Percentiles rank a stretch among this genome's conserved stretches.
Conservation (phyloP, 2,113 vertebrate species). For the Spilogale gracilis region DNA sequence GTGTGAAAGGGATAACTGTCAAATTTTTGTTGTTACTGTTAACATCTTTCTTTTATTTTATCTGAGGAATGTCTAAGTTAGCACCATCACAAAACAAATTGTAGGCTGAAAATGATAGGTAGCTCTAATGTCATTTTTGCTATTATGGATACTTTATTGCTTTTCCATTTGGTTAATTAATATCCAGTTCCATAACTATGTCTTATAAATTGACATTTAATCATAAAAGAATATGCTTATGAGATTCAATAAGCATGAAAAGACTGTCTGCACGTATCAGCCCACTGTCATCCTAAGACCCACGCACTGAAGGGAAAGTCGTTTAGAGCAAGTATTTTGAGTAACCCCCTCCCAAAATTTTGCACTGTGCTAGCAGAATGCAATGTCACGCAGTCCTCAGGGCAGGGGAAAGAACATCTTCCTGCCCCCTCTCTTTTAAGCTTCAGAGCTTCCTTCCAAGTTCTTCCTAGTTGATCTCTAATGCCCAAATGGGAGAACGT, state of each 20-base stretch:
- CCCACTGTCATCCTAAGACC: not conserved
- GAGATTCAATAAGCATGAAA: not conserved
- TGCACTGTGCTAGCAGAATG: not conserved
- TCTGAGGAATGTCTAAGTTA: not conserved
- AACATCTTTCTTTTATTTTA: not conserved
- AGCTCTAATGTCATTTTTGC: not conserved
- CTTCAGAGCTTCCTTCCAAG: not conserved
- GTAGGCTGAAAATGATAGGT: not conserved
- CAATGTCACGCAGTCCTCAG: not conserved
- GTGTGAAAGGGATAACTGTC: not conserved
- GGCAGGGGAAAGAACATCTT: not conserved
- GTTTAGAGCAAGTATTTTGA: constrained; percentile 12
- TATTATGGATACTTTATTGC: not conserved
- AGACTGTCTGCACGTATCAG: not conserved
- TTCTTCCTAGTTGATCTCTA: not conserved
- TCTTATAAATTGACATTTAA: constrained; percentile 45
- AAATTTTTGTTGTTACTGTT: constrained; percentile 3
- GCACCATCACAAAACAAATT: not conserved
- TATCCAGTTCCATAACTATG: not conserved
- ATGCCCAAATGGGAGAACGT: not conserved
- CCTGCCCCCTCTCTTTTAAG: not conserved
- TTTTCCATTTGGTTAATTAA: constrained; percentile 38
- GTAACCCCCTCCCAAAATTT: not conserved
- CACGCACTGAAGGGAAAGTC: not conserved
- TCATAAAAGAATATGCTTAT: not conserved